phyloP scores from a whole-genome alignment of 1,140 invertebrate species.

The Orchestia grillus region DNA sequence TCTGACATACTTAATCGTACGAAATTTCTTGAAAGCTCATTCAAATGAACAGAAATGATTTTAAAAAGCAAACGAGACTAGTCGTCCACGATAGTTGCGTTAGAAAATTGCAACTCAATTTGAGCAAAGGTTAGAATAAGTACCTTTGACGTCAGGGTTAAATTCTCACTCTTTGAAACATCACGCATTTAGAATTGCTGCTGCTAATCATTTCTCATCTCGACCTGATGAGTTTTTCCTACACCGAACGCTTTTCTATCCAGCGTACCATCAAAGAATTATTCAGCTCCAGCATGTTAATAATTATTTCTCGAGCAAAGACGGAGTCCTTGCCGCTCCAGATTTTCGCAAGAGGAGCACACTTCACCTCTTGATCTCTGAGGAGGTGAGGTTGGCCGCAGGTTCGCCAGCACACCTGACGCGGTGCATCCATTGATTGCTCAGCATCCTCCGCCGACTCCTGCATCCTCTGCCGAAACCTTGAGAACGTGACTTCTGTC shows the following conservation, averaged over 20 bases:
- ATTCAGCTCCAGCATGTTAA: background rate
- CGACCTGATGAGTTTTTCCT: background rate
- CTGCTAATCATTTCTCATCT: no score
- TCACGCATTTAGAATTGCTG: no score
- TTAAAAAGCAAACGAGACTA: no score
- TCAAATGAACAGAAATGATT: no score
- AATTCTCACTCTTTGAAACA: no score
- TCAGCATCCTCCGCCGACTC: constrained; percentile 26
- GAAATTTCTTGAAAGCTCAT: no score
- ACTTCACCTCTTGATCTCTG: constrained; percentile 47
- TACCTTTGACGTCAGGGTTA: no score
- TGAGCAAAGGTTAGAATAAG: no score
- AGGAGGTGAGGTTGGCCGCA: constrained; percentile 27
- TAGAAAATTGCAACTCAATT: no score
- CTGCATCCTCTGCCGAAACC: constrained; percentile 33
- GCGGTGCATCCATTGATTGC: constrained; percentile 32
- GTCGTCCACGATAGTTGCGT: no score
- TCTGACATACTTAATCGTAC: no score
- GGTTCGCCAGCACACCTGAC: background rate
- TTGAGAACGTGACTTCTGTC: constrained; percentile 52
- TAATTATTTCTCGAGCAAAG: constrained; percentile 1
- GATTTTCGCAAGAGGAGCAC: constrained; percentile 17
- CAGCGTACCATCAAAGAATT: background rate
- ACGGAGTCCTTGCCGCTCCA: background rate
- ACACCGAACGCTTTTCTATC: background rate